Evolutionary conservation across 1,140 invertebrate genomes (phyloP), one percentile per base, ranked within the genome.

Genomic region (Aphaenogaster rudis): DNA sequence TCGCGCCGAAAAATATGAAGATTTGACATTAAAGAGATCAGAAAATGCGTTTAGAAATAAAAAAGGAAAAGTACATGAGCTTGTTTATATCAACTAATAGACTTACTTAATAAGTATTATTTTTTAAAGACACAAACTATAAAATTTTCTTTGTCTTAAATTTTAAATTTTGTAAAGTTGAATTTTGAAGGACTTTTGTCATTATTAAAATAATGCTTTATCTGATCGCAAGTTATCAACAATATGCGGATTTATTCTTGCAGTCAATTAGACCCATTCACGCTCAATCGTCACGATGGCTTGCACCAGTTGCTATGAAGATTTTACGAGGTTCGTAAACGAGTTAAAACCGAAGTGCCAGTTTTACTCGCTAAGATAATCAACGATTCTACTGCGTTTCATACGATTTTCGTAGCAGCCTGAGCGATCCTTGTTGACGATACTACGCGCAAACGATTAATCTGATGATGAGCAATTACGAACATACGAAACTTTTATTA

Each of bases 381-480:
- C 39, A 9, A 42, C 11, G 48, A 77, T 63, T 45, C 7, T 59
- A 59, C 2, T 28, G 36, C 13, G n/a, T 15, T 52, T 42, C 48
- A 50, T 42, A 7, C 8, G 13, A 61, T 48, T 74, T 74, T 74
- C 67, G 0, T 13, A 61, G 42, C 67, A 48, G 13, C 3, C 13
- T 74, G 50, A 7, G 15, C 17, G 42, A 82, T 61, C 48, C 28
- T 59, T 42, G 11, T 59, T 59, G 52, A 72, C 66, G 67, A 82
- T 9, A 42, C 54, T 74, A 61, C 28, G 42, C 69, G 69, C 69
- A 36, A 82, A 82, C 80, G 80, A 84, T 1, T 74, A 82, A 82
- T 82, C 42, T 74, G 42, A 63, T 50, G 54, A 84, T n/a, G 57
- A 84, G n/a, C n/a, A 39, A 61, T 82, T 82, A 82, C 42, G 80